Conservation (phyloP, 1,140 invertebrate genomes). For the Apis dorsata region DNA sequence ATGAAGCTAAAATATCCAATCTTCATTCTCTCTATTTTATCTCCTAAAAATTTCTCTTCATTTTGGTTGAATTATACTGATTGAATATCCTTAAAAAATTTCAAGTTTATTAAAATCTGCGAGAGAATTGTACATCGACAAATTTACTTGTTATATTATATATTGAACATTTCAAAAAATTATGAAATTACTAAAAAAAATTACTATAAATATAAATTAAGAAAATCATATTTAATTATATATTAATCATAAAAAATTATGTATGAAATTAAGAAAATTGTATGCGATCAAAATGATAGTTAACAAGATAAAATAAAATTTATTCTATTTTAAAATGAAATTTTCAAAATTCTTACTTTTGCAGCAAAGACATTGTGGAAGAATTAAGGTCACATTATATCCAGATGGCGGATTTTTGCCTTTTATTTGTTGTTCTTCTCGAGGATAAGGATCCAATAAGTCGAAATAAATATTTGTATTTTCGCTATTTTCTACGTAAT, state of each 20-base stretch:
- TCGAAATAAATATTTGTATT: not conserved
- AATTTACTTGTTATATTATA: too few species aligned
- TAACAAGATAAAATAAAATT: not conserved
- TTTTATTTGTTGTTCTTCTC: constrained; percentile 1
- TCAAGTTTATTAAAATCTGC: too few species aligned
- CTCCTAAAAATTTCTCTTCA: too few species aligned
- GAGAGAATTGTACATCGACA: too few species aligned
- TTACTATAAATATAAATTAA: too few species aligned
- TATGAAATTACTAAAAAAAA: too few species aligned
- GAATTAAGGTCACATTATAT: constrained; percentile 1
- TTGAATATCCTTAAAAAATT: too few species aligned
- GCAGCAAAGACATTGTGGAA: constrained; percentile 16
- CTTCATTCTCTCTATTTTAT: too few species aligned
- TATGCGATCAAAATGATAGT: not conserved
- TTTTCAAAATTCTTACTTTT: not conserved
- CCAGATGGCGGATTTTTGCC: not conserved
- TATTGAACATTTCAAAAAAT: too few species aligned
- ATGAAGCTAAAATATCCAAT: too few species aligned
- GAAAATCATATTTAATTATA: too few species aligned
- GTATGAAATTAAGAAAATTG: not conserved
- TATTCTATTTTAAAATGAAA: not conserved
- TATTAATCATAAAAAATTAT: not conserved
- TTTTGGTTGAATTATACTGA: too few species aligned
- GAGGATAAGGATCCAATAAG: not conserved
- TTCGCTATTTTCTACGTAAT: not conserved